Base-by-base conservation (phyloP, 2,797 vertebrate species). In the Toxotes lorentzi region DNA sequence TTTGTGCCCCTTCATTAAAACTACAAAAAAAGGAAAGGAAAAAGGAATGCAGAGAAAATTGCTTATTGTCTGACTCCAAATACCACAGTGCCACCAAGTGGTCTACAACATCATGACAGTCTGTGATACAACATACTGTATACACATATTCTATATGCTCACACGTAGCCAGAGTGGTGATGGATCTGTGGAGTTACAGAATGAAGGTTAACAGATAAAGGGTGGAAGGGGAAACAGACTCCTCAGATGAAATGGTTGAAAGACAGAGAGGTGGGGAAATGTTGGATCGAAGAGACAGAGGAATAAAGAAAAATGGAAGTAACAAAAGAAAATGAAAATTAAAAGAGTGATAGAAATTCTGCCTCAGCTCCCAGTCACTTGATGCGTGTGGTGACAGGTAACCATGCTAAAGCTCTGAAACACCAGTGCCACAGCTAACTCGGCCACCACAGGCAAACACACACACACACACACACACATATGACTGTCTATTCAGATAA, bases 71-170 rank as follows among this genome's bases (percentile, higher is more conserved):
- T 72, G 68, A 78, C 82, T 85, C 72, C 68, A 91, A 90, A 84
- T 92, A 83, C 91, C 91, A 93, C 90, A 95, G 93, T 94, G 94
- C 93, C 94, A 85, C 92, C 94, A 94, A 93, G 92, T 92, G 93
- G 91, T 77, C 45, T 2, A 30, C 5, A 56, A 48, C 5, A 24
- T 70, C 50, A 81, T 10, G 32, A 21, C 73, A 81, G 6, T 13
- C 43, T 65, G 50, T 67, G 14, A 68, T 53, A 76, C 8, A 4
- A 30, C 9, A 16, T 14, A 48, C 59, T 69, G 64, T 73, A 59
- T 53, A 63, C 53, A 19, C 58, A 67, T 50, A 23, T 56, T 72
- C 24, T 41, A 43, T 71, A 61, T 73, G 75, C 57, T 73, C 82
- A 73, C 62, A 79, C 13, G 5, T 4, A 74, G 34, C 40, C 24